Conservation (phyloP, 2,113 vertebrate genomes). For the Tiliqua scincoides region DNA sequence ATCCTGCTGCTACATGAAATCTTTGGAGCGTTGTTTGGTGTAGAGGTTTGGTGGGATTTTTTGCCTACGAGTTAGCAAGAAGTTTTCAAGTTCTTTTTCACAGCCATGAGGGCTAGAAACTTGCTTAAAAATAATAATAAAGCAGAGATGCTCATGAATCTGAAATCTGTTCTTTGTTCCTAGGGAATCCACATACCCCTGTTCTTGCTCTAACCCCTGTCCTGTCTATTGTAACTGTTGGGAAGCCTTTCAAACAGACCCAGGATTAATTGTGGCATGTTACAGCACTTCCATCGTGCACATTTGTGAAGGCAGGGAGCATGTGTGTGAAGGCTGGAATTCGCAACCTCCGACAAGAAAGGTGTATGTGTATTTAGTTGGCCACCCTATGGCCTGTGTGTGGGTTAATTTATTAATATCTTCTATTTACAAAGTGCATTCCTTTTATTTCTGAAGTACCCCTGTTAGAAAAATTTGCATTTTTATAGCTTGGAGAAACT, state of each 20-base stretch:
- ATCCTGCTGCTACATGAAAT: background rate
- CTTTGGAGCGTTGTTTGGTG: constrained; percentile 21
- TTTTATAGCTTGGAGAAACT: background rate
- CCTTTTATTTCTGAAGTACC: background rate
- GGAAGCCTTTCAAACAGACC: background rate
- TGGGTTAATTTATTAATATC: too few species aligned
- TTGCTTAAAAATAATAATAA: constrained; percentile 9
- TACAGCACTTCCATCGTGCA: background rate
- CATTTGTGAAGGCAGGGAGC: background rate
- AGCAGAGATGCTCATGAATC: too few species aligned
- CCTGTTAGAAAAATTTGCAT: background rate
- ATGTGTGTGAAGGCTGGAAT: background rate
- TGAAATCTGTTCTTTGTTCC: too few species aligned
- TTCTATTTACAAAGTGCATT: too few species aligned
- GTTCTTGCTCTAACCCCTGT: too few species aligned
- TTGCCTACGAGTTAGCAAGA: constrained; percentile 16
- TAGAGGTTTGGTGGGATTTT: background rate
- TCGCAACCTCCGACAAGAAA: too few species aligned
- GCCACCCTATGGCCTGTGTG: too few species aligned
- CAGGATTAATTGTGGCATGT: background rate
- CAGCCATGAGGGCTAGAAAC: background rate
- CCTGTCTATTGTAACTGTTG: background rate
- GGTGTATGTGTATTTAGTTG: too few species aligned
- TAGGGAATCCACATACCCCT: background rate
- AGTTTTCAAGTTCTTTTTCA: constrained; percentile 55